These are phyloP conservation scores for Tupaia chinensis DNA, from an alignment of 2,113 vertebrate genomes.

Conservation along the genomic window DNA sequence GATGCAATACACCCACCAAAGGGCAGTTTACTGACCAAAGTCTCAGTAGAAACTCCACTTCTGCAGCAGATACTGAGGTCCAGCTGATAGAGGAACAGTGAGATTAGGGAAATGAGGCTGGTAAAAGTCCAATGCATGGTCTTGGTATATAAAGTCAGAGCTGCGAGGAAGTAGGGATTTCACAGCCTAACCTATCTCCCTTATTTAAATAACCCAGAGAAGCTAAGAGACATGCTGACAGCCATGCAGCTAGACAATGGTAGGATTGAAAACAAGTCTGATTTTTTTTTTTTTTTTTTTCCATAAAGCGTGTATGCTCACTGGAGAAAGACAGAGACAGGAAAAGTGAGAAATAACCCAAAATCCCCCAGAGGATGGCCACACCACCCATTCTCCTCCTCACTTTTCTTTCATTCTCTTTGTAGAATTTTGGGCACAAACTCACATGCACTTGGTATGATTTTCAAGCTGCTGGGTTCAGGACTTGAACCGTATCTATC, in stretches of 20 bases:
- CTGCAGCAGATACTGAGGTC: neutral
- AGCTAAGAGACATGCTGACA: neutral
- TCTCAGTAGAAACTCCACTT: neutral
- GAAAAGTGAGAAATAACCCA: no score
- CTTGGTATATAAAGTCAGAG: neutral
- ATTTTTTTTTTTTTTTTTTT: no score
- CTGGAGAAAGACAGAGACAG: no score
- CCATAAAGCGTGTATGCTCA: no score
- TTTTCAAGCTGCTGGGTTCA: no score
- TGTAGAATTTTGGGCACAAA: no score
- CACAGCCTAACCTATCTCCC: neutral
- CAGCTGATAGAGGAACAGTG: neutral
- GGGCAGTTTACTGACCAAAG: neutral
- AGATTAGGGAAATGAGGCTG: neutral
- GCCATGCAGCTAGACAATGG: neutral
- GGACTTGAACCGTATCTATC: no score
- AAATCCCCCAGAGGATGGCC: no score
- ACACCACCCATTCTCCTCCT: no score
- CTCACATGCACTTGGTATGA: no score
- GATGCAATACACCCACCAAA: neutral
- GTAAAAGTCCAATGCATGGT: neutral
- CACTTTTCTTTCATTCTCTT: no score
- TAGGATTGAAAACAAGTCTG: no score
- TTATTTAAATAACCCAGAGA: neutral
- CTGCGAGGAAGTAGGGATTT: neutral